These are phyloP conservation scores for Oryzias woworae DNA, from an alignment of 2,113 vertebrate genomes.

Conservation along the genomic window DNA sequence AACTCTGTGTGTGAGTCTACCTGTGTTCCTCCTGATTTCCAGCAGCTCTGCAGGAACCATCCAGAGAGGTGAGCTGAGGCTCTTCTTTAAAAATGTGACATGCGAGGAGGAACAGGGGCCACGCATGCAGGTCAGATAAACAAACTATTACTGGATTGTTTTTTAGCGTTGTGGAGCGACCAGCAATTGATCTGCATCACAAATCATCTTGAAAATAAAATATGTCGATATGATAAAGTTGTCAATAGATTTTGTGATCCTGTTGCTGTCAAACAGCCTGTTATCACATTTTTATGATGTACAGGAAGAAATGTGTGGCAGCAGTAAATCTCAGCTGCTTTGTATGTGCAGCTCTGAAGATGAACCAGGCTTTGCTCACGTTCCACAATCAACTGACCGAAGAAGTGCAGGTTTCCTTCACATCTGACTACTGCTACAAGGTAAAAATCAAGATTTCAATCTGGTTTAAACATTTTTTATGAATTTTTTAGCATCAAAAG, in stretches of 20 bases:
- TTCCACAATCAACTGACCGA: conserved; percentile 69
- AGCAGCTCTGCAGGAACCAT: conserved; percentile 29
- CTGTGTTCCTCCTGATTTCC: conserved; percentile 49
- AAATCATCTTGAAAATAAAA: too few relatives aligned
- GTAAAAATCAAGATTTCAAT: conserved; percentile 45
- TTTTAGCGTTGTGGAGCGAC: too few relatives aligned
- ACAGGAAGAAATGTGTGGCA: conserved; percentile 2
- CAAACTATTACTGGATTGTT: too few relatives aligned
- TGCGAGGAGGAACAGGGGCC: too few relatives aligned
- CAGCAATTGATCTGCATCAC: too few relatives aligned
- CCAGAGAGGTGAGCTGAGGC: conserved; percentile 40
- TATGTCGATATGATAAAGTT: too few relatives aligned
- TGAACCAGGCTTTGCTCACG: conserved; percentile 75
- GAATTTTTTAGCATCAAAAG: background rate
- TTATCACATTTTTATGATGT: conserved; percentile 37
- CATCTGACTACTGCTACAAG: conserved; percentile 78
- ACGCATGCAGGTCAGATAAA: too few relatives aligned
- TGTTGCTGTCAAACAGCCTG: conserved; percentile 7
- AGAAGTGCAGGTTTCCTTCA: conserved; percentile 66
- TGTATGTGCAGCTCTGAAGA: conserved; percentile 66
- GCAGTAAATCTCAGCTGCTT: conserved; percentile 31
- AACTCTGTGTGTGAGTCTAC: conserved; percentile 28
- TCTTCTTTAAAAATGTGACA: background rate
- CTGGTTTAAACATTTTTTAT: background rate
- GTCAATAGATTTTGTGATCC: conserved; percentile 2